Percentiles rank a stretch among this genome's conserved stretches.
Conservation (phyloP, 2,113 vertebrate species). For the Eptesicus fuscus region DNA sequence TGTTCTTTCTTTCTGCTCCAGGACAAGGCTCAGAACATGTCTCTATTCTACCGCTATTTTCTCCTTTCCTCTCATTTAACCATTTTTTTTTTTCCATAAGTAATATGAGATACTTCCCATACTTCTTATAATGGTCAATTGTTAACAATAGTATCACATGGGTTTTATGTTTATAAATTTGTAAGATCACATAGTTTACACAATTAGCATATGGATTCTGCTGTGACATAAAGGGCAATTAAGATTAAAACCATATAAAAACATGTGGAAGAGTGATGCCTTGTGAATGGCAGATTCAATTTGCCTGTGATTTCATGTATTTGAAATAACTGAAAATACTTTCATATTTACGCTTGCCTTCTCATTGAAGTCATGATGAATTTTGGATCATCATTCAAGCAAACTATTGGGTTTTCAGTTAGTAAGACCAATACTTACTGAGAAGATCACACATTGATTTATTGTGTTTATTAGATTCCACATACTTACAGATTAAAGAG, state of each 20-base stretch:
- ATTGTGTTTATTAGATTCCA: too few relatives aligned
- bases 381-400: background rate
- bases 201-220: background rate
- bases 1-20: too few relatives aligned
- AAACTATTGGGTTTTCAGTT: background rate
- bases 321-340: background rate
- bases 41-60: too few relatives aligned
- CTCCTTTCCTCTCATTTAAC: too few relatives aligned
- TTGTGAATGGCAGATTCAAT: background rate
- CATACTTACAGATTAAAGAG: background rate
- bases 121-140: background rate
- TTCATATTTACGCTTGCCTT: background rate
- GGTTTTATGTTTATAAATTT: background rate
- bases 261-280: background rate
- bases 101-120: background rate
- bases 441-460: constrained; percentile 43
- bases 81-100: background rate
- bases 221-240: background rate
- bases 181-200: background rate
- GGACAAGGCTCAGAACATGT: too few relatives aligned
- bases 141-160: background rate
- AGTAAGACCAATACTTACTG: background rate
- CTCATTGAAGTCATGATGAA: background rate
- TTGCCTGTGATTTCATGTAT: background rate
- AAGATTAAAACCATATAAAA: background rate